phyloP scores from a whole-genome alignment of 2,113 vertebrate species.

The Hemiprocne comata region DNA sequence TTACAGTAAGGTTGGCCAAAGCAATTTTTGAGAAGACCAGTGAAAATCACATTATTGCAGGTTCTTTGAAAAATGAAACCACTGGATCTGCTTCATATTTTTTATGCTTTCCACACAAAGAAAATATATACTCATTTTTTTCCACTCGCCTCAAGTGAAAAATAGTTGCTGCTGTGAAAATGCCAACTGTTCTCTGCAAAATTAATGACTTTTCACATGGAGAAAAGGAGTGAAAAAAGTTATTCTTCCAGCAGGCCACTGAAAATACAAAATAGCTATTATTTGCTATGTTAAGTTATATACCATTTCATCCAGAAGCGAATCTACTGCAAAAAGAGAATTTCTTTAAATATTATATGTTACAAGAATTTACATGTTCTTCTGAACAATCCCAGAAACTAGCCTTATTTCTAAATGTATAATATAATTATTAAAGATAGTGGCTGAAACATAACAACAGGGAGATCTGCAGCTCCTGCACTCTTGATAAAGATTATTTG shows the following conservation, averaged over 20 bases:
- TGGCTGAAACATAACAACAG: not conserved
- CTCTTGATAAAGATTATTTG: not conserved
- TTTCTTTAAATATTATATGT: not conserved
- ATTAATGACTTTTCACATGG: conserved; percentile 41
- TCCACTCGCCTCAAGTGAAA: conserved; percentile 22
- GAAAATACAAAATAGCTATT: not conserved
- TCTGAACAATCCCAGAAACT: not conserved
- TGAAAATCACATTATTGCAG: conserved; percentile 34
- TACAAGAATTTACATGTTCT: not conserved
- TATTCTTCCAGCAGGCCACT: conserved; percentile 3
- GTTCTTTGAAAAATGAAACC: conserved; percentile 38
- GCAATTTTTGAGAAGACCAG: conserved; percentile 15
- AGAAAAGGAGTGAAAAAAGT: conserved; percentile 40
- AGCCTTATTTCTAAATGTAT: not conserved
- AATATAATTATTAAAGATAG: not conserved
- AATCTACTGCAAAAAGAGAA: not conserved
- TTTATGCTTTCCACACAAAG: conserved; percentile 34
- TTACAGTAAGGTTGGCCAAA: not conserved
- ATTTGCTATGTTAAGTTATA: not conserved
- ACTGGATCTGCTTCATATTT: not conserved
- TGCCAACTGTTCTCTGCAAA: conserved; percentile 14
- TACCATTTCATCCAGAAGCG: not conserved
- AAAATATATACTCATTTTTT: conserved; percentile 30
- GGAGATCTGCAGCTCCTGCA: not conserved
- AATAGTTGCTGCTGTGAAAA: conserved; percentile 57